Evolutionary conservation across 2,888 invertebrate species (phyloP).

Genomic region (Acanthococcus lagerstroemiae): DNA sequence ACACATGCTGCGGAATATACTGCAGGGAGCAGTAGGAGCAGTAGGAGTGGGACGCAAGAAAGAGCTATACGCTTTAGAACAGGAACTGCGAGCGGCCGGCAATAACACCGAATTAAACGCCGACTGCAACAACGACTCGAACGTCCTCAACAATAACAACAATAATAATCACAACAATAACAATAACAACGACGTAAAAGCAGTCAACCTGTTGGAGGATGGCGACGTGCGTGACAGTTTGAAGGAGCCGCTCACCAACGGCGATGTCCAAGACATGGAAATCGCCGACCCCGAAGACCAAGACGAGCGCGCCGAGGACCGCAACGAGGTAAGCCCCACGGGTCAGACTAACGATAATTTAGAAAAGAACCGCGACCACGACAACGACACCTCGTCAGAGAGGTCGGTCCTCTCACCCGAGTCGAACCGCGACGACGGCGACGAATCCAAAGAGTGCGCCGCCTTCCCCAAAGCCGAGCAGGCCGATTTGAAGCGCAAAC

Average conservation of each 20-base stretch:
- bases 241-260: background rate
- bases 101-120: conserved; percentile 40
- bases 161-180: conserved; percentile 14
- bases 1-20: conserved; percentile 80
- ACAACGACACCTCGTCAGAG: conserved; percentile 18
- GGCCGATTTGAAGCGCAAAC: conserved; percentile 73
- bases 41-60: conserved; percentile 56
- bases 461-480: conserved; percentile 14
- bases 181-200: conserved; percentile 33
- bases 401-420: conserved; percentile 14
- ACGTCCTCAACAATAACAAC: conserved; percentile 28
- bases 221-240: background rate
- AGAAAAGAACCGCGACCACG: conserved; percentile 5
- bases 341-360: conserved; percentile 4
- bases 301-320: background rate
- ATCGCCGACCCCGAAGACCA: conserved; percentile 6
- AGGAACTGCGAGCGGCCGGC: conserved; percentile 50
- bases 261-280: conserved; percentile 20
- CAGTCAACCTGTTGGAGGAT: background rate
- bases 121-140: conserved; percentile 29
- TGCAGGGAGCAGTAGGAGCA: too few relatives aligned
- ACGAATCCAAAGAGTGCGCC: conserved; percentile 17
- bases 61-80: conserved; percentile 61
- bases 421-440: conserved; percentile 25
- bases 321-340: conserved; percentile 31